These are phyloP conservation scores for Coenonympha glycerion DNA, from an alignment of 2,888 invertebrate species.

Conservation along the genomic window DNA sequence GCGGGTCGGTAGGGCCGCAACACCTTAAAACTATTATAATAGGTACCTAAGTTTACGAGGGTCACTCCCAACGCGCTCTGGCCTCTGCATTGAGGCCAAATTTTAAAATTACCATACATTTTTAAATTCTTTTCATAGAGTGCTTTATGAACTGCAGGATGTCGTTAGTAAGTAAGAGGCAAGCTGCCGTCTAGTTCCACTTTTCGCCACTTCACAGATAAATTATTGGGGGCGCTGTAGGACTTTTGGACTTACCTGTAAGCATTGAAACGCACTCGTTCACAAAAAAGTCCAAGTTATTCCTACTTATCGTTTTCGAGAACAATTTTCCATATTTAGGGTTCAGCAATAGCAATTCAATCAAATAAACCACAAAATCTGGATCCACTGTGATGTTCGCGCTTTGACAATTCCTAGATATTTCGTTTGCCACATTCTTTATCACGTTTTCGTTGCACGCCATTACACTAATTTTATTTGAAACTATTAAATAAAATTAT, in stretches of 20 bases:
- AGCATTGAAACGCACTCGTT: conserved; percentile 68
- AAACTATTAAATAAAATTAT: background rate
- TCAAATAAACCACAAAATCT: conserved; percentile 71
- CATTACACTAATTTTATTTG: conserved; percentile 44
- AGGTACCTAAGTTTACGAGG: too few species aligned
- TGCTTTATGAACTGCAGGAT: too few species aligned
- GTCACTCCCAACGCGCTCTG: too few species aligned
- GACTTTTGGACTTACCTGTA: conserved; percentile 61
- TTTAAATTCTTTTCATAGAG: too few species aligned
- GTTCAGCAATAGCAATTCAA: conserved; percentile 72
- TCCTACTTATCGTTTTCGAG: conserved; percentile 59
- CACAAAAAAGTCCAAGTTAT: conserved; percentile 71
- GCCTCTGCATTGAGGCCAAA: too few species aligned
- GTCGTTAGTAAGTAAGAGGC: too few species aligned
- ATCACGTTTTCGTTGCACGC: conserved; percentile 68
- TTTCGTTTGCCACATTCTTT: conserved; percentile 77
- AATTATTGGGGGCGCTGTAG: too few species aligned
- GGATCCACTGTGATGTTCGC: conserved; percentile 57
- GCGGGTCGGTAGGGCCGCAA: too few species aligned
- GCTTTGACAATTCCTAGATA: conserved; percentile 69
- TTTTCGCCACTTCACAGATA: too few species aligned
- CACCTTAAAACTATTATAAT: too few species aligned
- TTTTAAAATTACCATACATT: too few species aligned
- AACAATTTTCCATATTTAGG: conserved; percentile 75
- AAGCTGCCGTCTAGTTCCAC: too few species aligned